Base-by-base conservation (phyloP, 2,888 invertebrate genomes). In the Myopa testacea region DNA sequence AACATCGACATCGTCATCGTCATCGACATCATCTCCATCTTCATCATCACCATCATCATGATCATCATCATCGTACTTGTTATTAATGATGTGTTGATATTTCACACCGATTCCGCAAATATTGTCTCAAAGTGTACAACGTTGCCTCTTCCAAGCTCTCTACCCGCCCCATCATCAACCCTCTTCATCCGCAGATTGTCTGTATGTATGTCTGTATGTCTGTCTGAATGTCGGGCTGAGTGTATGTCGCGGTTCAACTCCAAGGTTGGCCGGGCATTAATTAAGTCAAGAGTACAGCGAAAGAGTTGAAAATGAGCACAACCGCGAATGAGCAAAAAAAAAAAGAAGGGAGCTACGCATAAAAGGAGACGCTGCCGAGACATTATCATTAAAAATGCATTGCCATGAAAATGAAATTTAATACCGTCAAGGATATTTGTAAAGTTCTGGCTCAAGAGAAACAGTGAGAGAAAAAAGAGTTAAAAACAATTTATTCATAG, bases 31-130 rank as follows among this genome's bases (percentile, higher is more conserved):
- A 52, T 65, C 65, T 8, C 16, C 45, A 40, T 70, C 19, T 3
- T 16, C 58, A 14, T 37, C 70, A 60, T 52, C 60, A 63, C 0
- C 16, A 38, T 45, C 34, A 37, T 37, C 45, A 40, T 70, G 16
- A 3, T 73, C 58, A 67, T 50, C 74, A 77, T 26, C 50, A 75
- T 65, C 37, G 50, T 38, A 58, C 62, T 70, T 69, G 40, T 74
- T 78, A 78, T 80, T 80, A 80, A 80, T 78, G 77, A 75, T 14
- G 74, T 77, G 78, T 78, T 80, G 77, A 78, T 78, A 76, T 77
- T 80, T 80, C 75, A 75, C 74, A 75, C 74, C 75, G 72, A 6
- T 63, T 63, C 71, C 63, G 63, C 63, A 70, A 71, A 62, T 63
- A 76, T 70, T 76, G 76, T 68, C 68, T 14, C 63, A 73, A 55